Evolutionary conservation across 2,888 invertebrate species (phyloP).

Genomic region (Phaedon cochleariae): DNA sequence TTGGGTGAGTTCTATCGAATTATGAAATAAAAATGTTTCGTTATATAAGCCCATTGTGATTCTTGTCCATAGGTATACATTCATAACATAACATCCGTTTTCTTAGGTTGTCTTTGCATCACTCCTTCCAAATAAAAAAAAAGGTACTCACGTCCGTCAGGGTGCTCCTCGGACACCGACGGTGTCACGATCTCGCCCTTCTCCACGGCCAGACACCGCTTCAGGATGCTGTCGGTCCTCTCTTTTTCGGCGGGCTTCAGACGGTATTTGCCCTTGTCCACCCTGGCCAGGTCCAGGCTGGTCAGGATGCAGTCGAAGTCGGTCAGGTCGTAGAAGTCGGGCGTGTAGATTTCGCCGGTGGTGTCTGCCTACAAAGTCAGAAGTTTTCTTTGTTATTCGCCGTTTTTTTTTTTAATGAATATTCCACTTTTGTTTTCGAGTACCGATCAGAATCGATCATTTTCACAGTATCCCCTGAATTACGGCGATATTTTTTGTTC

Average conservation of each 20-base stretch:
- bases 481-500: no score
- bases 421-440: no score
- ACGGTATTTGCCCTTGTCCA: slow-evolving; percentile 75
- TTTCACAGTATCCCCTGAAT: no score
- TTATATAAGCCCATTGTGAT: no score
- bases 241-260: slow-evolving; percentile 78
- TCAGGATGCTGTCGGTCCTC: slow-evolving; percentile 83
- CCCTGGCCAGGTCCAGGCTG: slow-evolving; percentile 78
- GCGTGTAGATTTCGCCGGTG: slow-evolving; percentile 58
- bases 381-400: no score
- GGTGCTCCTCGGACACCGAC: slow-evolving; percentile 79
- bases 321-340: slow-evolving; percentile 89
- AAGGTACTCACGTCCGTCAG: slow-evolving; percentile 79
- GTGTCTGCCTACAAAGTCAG: slow-evolving; percentile 11
- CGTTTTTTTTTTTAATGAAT: no score
- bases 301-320: slow-evolving; percentile 91
- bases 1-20: no score
- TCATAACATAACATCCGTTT: no score
- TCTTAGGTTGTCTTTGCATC: no score
- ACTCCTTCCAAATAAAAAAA: slow-evolving; percentile 7
- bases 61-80: no score
- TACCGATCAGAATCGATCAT: no score
- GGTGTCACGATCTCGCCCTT: slow-evolving; percentile 68
- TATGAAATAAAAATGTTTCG: no score
- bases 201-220: slow-evolving; percentile 84